phyloP scores from a whole-genome alignment of 1,140 invertebrate genomes.

The Anoplophora glabripennis region DNA sequence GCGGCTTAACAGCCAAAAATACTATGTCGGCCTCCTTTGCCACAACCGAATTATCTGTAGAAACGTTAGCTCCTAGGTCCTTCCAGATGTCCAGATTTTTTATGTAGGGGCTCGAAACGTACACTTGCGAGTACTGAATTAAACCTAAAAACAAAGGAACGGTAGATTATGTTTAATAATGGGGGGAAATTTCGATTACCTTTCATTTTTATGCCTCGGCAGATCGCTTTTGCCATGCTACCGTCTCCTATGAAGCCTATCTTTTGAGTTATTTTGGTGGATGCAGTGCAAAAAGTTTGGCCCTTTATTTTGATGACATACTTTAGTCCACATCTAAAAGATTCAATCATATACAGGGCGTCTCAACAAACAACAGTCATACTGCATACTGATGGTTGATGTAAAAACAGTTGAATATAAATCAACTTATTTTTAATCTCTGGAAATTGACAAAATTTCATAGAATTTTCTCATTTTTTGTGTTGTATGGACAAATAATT shows the following conservation, averaged over 20 bases:
- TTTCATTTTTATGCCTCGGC: slow-evolving; percentile 68
- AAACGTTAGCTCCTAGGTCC: slow-evolving; percentile 58
- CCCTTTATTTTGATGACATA: not conserved
- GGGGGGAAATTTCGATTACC: slow-evolving; percentile 28
- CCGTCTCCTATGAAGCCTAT: slow-evolving; percentile 92
- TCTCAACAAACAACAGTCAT: too few species aligned
- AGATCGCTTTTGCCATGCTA: slow-evolving; percentile 89
- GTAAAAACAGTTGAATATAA: too few species aligned
- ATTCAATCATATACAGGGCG: too few species aligned
- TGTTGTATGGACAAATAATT: too few species aligned
- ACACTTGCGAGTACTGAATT: slow-evolving; percentile 58
- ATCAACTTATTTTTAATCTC: too few species aligned
- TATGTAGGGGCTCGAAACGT: slow-evolving; percentile 66
- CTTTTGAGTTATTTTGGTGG: slow-evolving; percentile 33
- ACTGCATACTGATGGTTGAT: too few species aligned
- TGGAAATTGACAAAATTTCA: too few species aligned
- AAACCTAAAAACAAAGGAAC: slow-evolving; percentile 49
- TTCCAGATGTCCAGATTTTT: slow-evolving; percentile 65
- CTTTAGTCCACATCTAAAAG: too few species aligned
- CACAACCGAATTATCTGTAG: slow-evolving; percentile 62
- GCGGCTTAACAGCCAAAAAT: slow-evolving; percentile 84
- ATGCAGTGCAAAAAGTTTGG: not conserved
- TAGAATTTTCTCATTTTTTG: too few species aligned
- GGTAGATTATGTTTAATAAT: not conserved
- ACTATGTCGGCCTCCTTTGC: slow-evolving; percentile 68